Conservation (phyloP, 2,888 invertebrate species). For the Adineta ricciae region DNA sequence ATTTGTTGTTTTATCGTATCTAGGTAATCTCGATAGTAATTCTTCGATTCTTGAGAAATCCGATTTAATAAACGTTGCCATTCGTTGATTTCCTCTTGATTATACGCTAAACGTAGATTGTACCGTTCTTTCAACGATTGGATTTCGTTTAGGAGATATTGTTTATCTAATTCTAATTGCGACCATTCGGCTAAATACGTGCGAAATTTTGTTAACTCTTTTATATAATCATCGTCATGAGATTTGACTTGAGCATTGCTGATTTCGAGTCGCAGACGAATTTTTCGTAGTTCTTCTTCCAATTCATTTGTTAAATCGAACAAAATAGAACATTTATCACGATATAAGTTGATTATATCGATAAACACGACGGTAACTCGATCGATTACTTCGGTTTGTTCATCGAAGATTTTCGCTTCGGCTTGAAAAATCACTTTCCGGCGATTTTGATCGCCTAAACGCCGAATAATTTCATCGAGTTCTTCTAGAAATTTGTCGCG, state of each 20-base stretch:
- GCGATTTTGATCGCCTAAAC: not conserved
- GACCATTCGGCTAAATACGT: not conserved
- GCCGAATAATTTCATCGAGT: not conserved
- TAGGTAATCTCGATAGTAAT: conserved; percentile 5
- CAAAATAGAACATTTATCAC: not conserved
- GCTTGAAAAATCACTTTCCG: not conserved
- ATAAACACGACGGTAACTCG: not conserved
- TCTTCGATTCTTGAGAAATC: conserved; percentile 18
- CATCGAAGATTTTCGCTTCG: not conserved
- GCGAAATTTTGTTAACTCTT: not conserved
- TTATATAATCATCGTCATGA: conserved; percentile 11
- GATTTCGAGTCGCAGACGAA: not conserved
- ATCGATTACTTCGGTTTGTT: not conserved
- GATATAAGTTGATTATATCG: not conserved
- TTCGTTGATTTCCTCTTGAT: conserved; percentile 19
- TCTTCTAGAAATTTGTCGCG: not conserved
- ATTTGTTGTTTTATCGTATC: conserved; percentile 15
- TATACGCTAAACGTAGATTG: not conserved
- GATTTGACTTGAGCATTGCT: conserved; percentile 12
- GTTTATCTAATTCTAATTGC: conserved; percentile 13
- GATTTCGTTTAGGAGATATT: conserved; percentile 2
- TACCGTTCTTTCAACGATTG: conserved; percentile 7
- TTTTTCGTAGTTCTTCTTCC: conserved; percentile 18
- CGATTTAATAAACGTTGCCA: conserved; percentile 15
- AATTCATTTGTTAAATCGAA: not conserved